phyloP scores from a whole-genome alignment of 2,797 vertebrate genomes.

The Serranus cabrilla region DNA sequence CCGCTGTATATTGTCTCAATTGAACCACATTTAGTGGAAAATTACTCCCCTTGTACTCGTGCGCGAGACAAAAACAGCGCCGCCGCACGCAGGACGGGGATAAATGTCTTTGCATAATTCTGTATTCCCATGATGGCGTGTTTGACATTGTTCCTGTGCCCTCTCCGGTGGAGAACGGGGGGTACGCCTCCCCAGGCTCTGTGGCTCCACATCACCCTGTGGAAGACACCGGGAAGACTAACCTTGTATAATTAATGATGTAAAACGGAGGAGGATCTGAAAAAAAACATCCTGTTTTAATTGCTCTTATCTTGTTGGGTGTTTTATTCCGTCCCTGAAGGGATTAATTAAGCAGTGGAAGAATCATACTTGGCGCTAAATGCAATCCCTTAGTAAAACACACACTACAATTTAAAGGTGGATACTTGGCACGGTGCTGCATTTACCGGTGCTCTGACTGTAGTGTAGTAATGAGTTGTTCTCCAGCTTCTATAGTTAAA shows the following conservation, averaged over 20 bases:
- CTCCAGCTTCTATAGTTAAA: conserved; percentile 22
- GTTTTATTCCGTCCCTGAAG: conserved; percentile 72
- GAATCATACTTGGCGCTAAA: conserved; percentile 65
- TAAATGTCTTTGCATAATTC: conserved; percentile 69
- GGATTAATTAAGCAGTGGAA: conserved; percentile 73
- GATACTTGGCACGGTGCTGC: conserved; percentile 28
- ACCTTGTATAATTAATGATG: conserved; percentile 82
- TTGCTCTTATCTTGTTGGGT: conserved; percentile 74
- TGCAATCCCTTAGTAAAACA: conserved; percentile 74
- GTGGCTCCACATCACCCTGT: conserved; percentile 58
- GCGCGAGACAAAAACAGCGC: conserved; percentile 32
- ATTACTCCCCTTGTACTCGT: conserved; percentile 40
- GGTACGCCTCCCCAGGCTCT: conserved; percentile 57
- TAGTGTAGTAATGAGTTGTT: conserved; percentile 28
- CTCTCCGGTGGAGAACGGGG: conserved; percentile 59
- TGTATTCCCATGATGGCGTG: conserved; percentile 64
- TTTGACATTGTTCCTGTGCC: conserved; percentile 81
- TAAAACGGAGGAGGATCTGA: conserved; percentile 64
- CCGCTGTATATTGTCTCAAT: conserved; percentile 44
- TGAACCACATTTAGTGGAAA: conserved; percentile 55
- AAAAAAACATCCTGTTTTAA: conserved; percentile 75
- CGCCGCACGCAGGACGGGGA: conserved; percentile 48
- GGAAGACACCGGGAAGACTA: conserved; percentile 66
- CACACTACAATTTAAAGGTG: conserved; percentile 59
- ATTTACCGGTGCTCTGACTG: conserved; percentile 34